Evolutionary conservation across 2,113 vertebrate genomes (phyloP).

Genomic region (Sardina pilchardus): DNA sequence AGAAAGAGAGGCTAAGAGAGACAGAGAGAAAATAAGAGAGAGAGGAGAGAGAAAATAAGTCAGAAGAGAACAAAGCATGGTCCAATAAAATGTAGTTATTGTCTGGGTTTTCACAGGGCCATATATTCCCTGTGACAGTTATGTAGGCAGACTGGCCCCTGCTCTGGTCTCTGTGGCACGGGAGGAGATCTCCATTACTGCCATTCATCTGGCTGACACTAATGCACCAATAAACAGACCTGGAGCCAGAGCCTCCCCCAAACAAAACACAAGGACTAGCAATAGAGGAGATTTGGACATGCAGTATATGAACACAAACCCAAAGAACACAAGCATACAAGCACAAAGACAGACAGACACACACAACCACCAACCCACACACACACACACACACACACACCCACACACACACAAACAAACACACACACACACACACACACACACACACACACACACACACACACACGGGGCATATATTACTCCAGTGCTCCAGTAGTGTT

Average conservation of each 20-base stretch:
- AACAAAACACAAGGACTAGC: not conserved
- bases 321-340: not conserved
- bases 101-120: not conserved
- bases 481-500: not conserved
- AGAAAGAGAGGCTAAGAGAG: not conserved
- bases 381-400: not conserved
- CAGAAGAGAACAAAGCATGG: not conserved
- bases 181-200: slow-evolving; percentile 31
- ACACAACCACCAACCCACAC: not conserved
- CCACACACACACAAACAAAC: not conserved
- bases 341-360: not conserved
- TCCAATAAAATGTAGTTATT: not conserved
- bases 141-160: not conserved
- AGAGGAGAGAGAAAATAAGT: not conserved
- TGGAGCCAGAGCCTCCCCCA: slow-evolving; percentile 10
- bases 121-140: slow-evolving; percentile 10
- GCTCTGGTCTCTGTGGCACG: slow-evolving; percentile 16
- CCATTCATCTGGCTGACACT: slow-evolving; percentile 35
- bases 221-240: slow-evolving; percentile 27
- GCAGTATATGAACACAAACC: no score
- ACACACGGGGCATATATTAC: no score
- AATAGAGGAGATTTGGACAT: no score
- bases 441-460: no score
- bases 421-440: not conserved
- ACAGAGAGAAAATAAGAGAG: not conserved